Evolutionary conservation across 2,113 vertebrate genomes (phyloP), one percentile per base, ranked within the genome.

Genomic region (Brachypteracias leptosomus): DNA sequence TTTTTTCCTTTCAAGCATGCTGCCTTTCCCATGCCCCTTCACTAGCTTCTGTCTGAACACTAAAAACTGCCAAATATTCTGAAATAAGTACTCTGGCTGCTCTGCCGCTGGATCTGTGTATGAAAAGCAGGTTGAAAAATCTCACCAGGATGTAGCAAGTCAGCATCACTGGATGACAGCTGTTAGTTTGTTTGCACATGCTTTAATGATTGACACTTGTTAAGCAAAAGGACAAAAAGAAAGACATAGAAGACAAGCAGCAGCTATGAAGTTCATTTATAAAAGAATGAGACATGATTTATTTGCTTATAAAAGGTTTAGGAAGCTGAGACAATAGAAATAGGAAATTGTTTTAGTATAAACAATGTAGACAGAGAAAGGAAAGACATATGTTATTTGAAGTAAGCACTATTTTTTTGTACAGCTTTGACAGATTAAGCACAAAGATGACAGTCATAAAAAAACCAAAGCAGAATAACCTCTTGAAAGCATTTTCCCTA

Each of bases 11-110:
- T 79, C 58, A 90, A 84, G 33, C 58, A 77, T 8, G 26, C 46
- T 95, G 88, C 58, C 62, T 95, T 96, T 95, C 88, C 87, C 87
- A 89, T 66, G 76, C 81, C 57, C 89, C 92, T 95, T 93, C 63
- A 86, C 46, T 40, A 89, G 47, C 33, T 94, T 77, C 88, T 67
- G 31, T 68, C 74, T 79, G 73, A 93, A 89, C 18, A 14, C 65
- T 57, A 2, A 35, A 71, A 55, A 63, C 80, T 90, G 83, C 90
- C 94, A 96, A 90, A 86, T 47, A 63, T 63, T 63, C 80, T 90
- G 62, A 90, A 90, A 95, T 68, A 86, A 65, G 68, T 62, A 71
- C 18, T 77, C 72, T 46, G 44, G 72, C 83, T 75, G 65, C 83
- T 89, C 47, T 89, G 83, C 73, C 81, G 55, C 47, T 55, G 58